Percentiles rank a stretch among this genome's conserved stretches.
These are phyloP conservation scores for Motacilla tschutschensis DNA, from an alignment of 2,113 vertebrate species.

Conservation along the genomic window DNA sequence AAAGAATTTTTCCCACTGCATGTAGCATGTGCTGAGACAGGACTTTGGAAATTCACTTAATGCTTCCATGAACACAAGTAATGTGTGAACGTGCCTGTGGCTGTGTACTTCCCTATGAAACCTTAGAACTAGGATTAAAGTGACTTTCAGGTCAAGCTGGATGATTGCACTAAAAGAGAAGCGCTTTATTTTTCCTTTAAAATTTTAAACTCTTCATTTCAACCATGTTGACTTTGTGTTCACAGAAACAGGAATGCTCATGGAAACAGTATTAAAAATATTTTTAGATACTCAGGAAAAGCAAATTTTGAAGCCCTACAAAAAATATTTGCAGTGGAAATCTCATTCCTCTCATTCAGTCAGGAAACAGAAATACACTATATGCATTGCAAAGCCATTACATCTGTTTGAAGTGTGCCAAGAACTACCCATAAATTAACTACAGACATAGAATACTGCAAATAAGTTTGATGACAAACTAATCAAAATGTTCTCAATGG, in stretches of 20 bases:
- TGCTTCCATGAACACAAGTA: conserved; percentile 50
- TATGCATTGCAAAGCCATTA: background rate
- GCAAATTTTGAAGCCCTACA: conserved; percentile 26
- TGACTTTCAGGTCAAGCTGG: conserved; percentile 42
- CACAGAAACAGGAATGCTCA: conserved; percentile 37
- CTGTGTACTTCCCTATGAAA: conserved; percentile 47
- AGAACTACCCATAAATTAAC: conserved; percentile 49
- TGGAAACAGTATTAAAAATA: conserved; percentile 55
- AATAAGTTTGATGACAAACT: conserved; percentile 42
- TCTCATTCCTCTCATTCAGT: conserved; percentile 41
- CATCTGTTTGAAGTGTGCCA: conserved; percentile 37
- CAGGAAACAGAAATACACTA: conserved; percentile 44
- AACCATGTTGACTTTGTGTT: conserved; percentile 37
- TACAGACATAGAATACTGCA: conserved; percentile 17
- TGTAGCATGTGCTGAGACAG: conserved; percentile 17
- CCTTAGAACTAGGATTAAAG: conserved; percentile 56
- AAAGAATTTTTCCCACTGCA: conserved; percentile 1
- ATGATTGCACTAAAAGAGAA: conserved; percentile 30
- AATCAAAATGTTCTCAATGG: conserved; percentile 8
- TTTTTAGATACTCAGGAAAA: conserved; percentile 53
- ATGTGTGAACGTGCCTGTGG: conserved; percentile 51
- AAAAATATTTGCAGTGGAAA: conserved; percentile 61
- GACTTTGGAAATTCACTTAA: conserved; percentile 46
- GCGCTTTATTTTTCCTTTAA: background rate
- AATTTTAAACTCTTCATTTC: conserved; percentile 43